A percentile compares a stretch with the other conserved stretches of the same genome.
phyloP scores from a whole-genome alignment of 2,797 vertebrate genomes.

The Euthynnus affinis region DNA sequence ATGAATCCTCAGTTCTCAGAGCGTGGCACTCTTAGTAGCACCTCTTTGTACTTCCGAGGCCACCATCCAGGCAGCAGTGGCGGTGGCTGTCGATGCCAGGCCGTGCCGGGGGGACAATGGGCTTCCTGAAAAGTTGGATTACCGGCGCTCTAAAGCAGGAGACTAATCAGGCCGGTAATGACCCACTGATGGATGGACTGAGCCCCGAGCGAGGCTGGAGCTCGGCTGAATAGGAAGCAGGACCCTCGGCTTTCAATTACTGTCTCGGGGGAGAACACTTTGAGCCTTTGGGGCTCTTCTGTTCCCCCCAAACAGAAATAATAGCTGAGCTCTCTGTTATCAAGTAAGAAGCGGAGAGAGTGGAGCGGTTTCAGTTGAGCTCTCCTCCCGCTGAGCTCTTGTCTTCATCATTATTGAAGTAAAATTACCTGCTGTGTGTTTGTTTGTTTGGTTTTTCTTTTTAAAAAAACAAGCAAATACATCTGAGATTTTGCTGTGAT shows the following conservation, averaged over 20 bases:
- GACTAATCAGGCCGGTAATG: constrained; percentile 60
- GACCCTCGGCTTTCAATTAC: constrained; percentile 60
- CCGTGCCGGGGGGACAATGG: constrained; percentile 39
- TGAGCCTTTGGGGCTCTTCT: constrained; percentile 27
- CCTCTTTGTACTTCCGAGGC: constrained; percentile 17
- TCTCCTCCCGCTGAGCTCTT: background rate
- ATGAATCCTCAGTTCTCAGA: constrained; percentile 29
- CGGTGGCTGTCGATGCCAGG: constrained; percentile 10
- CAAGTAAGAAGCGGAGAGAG: background rate
- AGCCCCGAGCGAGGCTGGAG: constrained; percentile 30
- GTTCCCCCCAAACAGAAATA: constrained; percentile 29
- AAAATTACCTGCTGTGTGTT: background rate
- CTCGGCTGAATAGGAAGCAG: constrained; percentile 50
- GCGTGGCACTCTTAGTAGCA: background rate
- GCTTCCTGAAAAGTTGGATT: constrained; percentile 54
- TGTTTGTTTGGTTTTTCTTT: background rate
- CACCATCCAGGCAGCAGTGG: constrained; percentile 3
- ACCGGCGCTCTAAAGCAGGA: constrained; percentile 47
- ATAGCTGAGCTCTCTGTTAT: constrained; percentile 13
- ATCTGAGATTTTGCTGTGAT: constrained; percentile 21
- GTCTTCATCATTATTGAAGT: background rate
- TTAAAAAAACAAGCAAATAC: constrained; percentile 9
- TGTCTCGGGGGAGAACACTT: constrained; percentile 39
- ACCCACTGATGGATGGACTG: constrained; percentile 66
- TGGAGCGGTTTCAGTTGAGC: background rate